Evolutionary conservation across 2,797 vertebrate genomes (phyloP).

Genomic region (Esox masquinongy): DNA sequence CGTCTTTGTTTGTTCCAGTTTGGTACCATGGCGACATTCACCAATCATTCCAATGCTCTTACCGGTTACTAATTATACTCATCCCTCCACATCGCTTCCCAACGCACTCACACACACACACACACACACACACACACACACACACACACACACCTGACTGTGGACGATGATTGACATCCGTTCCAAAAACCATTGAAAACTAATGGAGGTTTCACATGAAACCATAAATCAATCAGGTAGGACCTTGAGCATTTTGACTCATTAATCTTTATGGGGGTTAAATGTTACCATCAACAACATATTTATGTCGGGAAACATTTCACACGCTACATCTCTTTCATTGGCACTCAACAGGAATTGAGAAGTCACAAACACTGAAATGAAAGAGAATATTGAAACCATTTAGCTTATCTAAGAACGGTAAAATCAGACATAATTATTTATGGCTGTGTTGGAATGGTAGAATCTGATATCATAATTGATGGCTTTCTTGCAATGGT

Average conservation of each 20-base stretch:
- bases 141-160: not conserved
- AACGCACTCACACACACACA: not conserved
- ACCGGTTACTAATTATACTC: not conserved
- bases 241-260: slow-evolving; percentile 36
- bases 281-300: slow-evolving; percentile 56
- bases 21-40: not conserved
- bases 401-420: too few relatives aligned
- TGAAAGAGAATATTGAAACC: not conserved
- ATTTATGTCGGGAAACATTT: slow-evolving; percentile 50
- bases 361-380: not conserved
- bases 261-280: slow-evolving; percentile 59
- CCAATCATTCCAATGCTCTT: not conserved
- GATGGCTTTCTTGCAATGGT: too few relatives aligned
- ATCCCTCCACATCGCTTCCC: not conserved
- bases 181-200: slow-evolving; percentile 23
- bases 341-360: not conserved
- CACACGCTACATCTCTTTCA: slow-evolving; percentile 52
- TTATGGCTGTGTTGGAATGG: too few relatives aligned
- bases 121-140: too few relatives aligned
- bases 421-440: too few relatives aligned
- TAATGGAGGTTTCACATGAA: slow-evolving; percentile 24
- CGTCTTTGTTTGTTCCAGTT: not conserved
- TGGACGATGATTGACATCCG: slow-evolving; percentile 47
- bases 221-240: slow-evolving; percentile 56
- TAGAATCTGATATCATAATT: too few relatives aligned